phyloP scores from a whole-genome alignment of 2,113 vertebrate genomes.

The Poicephalus gulielmi region DNA sequence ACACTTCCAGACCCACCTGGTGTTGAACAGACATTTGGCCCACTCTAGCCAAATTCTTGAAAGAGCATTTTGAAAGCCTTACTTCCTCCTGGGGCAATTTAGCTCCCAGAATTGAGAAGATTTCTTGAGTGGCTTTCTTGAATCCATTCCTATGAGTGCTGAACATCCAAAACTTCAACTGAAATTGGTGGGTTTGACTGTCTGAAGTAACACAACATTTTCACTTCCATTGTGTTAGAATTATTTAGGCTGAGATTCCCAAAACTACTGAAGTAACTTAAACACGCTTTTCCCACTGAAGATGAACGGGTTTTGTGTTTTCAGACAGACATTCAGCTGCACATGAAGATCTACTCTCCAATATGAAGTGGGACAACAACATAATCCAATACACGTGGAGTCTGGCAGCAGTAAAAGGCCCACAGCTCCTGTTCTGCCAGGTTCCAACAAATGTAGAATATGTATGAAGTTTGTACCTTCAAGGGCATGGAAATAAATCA shows the following conservation, averaged over 20 bases:
- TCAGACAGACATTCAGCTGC: background rate
- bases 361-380: rapidly evolving
- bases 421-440: background rate
- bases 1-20: background rate
- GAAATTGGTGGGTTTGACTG: background rate
- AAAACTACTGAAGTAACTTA: background rate
- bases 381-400: background rate
- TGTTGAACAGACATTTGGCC: background rate
- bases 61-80: background rate
- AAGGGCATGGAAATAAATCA: slow-evolving; percentile 5
- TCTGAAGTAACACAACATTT: background rate
- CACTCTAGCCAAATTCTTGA: background rate
- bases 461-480: background rate
- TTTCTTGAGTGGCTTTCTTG: background rate
- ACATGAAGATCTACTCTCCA: background rate
- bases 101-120: background rate
- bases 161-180: background rate
- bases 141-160: background rate
- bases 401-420: background rate
- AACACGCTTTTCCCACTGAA: background rate
- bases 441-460: background rate
- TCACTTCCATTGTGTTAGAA: background rate
- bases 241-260: background rate
- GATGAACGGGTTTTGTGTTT: background rate
- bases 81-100: background rate